Evolutionary conservation across 2,888 invertebrate genomes (phyloP), one percentile per base, ranked within the genome.

Genomic region (Caenorhabditis macrosperma): DNA sequence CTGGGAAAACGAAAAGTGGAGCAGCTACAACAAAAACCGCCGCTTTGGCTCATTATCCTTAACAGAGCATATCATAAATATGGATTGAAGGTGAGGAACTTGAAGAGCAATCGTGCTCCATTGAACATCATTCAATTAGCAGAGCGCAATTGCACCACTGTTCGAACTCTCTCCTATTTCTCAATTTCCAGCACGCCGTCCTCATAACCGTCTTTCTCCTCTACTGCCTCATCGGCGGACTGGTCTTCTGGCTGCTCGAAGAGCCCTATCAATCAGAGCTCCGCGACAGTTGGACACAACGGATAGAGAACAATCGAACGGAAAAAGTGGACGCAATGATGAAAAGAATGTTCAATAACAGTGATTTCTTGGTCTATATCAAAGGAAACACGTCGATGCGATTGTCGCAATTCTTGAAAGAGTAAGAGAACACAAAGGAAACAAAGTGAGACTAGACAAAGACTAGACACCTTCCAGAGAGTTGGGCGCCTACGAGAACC

Each of bases 281-380:
- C 20, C 81, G 82, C 24, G 55, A 78, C 15, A 48, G 59, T 5
- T 87, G 85, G 86, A 33, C 71, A 9, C 72, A 83, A 64, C 80
- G 74, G 60, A 86, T 87, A 52, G 67, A 79, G 6, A 38, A 35
- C 26, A 86, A 87, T 55, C 79, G 87, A 22, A 76, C 81, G 5
- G 35, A 30, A 5, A 57, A 78, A 30, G 82, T 86, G 20, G 67
- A 76, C 7, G n/a, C 46, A n/a, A 50, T 87, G 22, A 86, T 87
- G 87, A 74, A 57, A n/a, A 57, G 68, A 24, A 69, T 85, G 35
- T 86, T 87, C 77, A 87, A 87, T 64, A 87, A 87, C 46, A 83
- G 83, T 1, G 78, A 85, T 26, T 87, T 68, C 38, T 24, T 86
- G 24, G 61, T 86, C 30, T 85, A 86, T 66, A 82, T 86, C 52